phyloP scores from a whole-genome alignment of 2,113 vertebrate species.

The Gavialis gangeticus region DNA sequence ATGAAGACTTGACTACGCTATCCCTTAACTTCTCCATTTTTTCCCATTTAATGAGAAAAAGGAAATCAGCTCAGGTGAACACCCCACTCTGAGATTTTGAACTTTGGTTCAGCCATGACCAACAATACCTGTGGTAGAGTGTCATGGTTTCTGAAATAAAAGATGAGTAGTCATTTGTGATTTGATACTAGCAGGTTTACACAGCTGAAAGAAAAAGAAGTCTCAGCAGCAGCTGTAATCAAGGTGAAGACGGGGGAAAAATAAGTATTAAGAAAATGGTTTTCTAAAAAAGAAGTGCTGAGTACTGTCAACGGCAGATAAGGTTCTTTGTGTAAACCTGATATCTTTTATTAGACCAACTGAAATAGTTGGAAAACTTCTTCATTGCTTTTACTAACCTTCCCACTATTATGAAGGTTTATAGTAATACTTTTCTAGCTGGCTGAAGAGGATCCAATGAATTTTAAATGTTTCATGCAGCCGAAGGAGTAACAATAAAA shows the following conservation, averaged over 20 bases:
- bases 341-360: no score
- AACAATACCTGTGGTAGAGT: rapidly evolving
- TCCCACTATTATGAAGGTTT: not conserved
- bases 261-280: not conserved
- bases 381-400: not conserved
- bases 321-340: no score
- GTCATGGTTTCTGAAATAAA: not conserved
- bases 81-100: not conserved
- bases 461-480: not conserved
- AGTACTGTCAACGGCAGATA: no score
- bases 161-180: not conserved
- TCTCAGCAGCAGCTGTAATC: not conserved
- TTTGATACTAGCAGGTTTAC: not conserved
- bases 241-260: not conserved
- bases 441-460: not conserved
- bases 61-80: not conserved
- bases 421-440: not conserved
- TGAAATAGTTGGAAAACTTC: not conserved
- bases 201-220: not conserved
- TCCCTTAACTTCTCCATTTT: not conserved
- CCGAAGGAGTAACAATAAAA: not conserved
- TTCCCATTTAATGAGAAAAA: not conserved
- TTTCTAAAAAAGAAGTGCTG: not conserved
- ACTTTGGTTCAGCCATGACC: rapidly evolving
- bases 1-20: not conserved